Evolutionary conservation across 2,797 vertebrate species (phyloP).

Genomic region (Moxostoma hubbsi): DNA sequence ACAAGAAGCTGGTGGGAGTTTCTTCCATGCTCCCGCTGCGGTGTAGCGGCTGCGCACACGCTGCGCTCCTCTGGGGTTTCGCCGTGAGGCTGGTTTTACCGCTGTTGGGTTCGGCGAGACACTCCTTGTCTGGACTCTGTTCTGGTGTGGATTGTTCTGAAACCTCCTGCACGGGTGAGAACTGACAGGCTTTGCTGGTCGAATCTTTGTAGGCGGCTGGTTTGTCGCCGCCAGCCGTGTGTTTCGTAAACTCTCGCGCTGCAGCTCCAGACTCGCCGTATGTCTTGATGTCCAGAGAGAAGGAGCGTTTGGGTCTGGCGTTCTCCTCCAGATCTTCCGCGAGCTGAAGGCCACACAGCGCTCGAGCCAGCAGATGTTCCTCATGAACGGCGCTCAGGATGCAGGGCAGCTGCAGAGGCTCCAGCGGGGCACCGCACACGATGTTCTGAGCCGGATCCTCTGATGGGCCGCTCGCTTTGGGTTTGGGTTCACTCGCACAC

Average conservation of each 20-base stretch:
- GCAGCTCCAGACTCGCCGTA: conserved; percentile 70
- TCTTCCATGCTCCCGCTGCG: conserved; percentile 89
- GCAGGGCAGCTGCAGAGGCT: conserved; percentile 35
- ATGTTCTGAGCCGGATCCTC: conserved; percentile 6
- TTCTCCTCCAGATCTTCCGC: conserved; percentile 83
- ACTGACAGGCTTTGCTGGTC: conserved; percentile 84
- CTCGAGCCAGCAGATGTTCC: conserved; percentile 78
- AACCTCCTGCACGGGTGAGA: conserved; percentile 92
- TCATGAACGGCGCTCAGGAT: conserved; percentile 58
- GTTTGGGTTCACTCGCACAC: conserved; percentile 69
- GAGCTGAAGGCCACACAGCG: conserved; percentile 80
- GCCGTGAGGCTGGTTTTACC: neutral
- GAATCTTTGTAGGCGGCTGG: conserved; percentile 67
- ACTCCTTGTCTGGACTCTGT: conserved; percentile 86
- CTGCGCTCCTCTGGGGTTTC: neutral
- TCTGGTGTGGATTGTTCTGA: conserved; percentile 89
- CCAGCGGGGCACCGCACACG: conserved; percentile 36
- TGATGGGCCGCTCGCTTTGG: conserved; percentile 71
- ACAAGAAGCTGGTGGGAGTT: conserved; percentile 79
- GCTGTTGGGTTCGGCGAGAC: conserved; percentile 49
- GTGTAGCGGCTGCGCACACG: conserved; percentile 74
- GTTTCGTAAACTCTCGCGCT: conserved; percentile 67
- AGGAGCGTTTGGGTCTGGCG: conserved; percentile 87
- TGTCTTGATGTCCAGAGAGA: conserved; percentile 93
- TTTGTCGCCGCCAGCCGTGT: conserved; percentile 69